phyloP scores from a whole-genome alignment of 2,888 invertebrate genomes.

The Athetis lepigone region DNA sequence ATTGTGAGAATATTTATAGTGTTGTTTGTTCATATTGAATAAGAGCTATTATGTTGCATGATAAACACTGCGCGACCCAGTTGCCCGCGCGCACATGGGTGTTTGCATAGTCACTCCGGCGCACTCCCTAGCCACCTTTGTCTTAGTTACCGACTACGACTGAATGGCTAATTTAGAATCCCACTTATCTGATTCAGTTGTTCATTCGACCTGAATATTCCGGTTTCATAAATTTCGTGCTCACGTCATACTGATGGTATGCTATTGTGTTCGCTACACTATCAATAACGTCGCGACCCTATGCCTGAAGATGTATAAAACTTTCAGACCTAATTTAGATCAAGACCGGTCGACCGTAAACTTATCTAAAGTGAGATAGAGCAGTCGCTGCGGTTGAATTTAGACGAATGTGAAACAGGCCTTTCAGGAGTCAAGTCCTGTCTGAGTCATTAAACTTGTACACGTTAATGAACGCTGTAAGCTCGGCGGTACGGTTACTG shows the following conservation, averaged over 20 bases:
- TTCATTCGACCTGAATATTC: slow-evolving; percentile 86
- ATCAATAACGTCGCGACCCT: slow-evolving; percentile 64
- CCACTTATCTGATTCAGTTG: slow-evolving; percentile 87
- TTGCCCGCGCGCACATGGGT: slow-evolving; percentile 75
- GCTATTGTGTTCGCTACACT: slow-evolving; percentile 78
- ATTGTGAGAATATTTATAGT: slow-evolving; percentile 51
- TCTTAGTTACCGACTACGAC: slow-evolving; percentile 77
- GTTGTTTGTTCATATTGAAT: slow-evolving; percentile 76
- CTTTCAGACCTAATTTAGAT: slow-evolving; percentile 65
- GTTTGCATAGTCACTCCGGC: slow-evolving; percentile 83
- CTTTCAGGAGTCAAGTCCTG: slow-evolving; percentile 65
- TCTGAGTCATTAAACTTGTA: slow-evolving; percentile 68
- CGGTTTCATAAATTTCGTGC: slow-evolving; percentile 80
- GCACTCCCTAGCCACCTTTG: slow-evolving; percentile 84
- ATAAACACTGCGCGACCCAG: slow-evolving; percentile 83
- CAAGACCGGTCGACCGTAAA: slow-evolving; percentile 63
- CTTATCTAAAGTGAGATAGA: slow-evolving; percentile 70
- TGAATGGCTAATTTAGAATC: slow-evolving; percentile 86
- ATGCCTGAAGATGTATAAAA: slow-evolving; percentile 66
- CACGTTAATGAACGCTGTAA: slow-evolving; percentile 74
- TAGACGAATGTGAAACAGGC: slow-evolving; percentile 72
- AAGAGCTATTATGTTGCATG: slow-evolving; percentile 76
- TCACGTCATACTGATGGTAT: slow-evolving; percentile 78
- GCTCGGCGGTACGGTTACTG: slow-evolving; percentile 62
- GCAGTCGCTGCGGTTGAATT: slow-evolving; percentile 70